Evolutionary conservation across 2,888 invertebrate species (phyloP).

Genomic region (Andrena haemorrhoa): DNA sequence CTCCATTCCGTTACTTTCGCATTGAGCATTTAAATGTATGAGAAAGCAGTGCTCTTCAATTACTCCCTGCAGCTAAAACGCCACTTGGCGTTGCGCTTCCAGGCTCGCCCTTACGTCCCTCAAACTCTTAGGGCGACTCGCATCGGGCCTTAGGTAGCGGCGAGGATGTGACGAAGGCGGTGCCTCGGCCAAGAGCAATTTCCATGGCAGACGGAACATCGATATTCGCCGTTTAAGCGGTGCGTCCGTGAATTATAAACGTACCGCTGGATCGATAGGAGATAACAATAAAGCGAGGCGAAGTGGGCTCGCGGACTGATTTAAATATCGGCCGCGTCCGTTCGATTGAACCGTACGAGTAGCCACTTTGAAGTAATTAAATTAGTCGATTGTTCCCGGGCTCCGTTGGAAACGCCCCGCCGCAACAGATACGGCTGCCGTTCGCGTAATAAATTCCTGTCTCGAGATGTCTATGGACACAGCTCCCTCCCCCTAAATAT

Average conservation of each 20-base stretch:
- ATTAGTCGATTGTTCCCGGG: constrained; percentile 39
- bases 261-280: constrained; percentile 30
- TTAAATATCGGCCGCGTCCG: constrained; percentile 50
- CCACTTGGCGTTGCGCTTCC: background rate
- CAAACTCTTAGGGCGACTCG: background rate
- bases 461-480: constrained; percentile 26
- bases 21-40: background rate
- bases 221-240: constrained; percentile 41
- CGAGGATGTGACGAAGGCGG: constrained; percentile 6
- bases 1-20: background rate
- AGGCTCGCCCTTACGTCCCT: background rate
- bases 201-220: constrained; percentile 27
- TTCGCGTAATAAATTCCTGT: constrained; percentile 46
- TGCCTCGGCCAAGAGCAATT: constrained; percentile 18
- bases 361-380: constrained; percentile 52
- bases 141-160: background rate
- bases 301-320: constrained; percentile 1
- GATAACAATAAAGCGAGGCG: constrained; percentile 22
- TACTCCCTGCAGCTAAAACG: no score
- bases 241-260: constrained; percentile 44
- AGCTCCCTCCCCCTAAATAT: constrained; percentile 41
- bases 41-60: background rate
- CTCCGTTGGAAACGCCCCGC: constrained; percentile 23
- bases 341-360: constrained; percentile 46
- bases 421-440: constrained; percentile 14